Conservation (phyloP, 2,797 vertebrate genomes). For the Erethizon dorsatum region DNA sequence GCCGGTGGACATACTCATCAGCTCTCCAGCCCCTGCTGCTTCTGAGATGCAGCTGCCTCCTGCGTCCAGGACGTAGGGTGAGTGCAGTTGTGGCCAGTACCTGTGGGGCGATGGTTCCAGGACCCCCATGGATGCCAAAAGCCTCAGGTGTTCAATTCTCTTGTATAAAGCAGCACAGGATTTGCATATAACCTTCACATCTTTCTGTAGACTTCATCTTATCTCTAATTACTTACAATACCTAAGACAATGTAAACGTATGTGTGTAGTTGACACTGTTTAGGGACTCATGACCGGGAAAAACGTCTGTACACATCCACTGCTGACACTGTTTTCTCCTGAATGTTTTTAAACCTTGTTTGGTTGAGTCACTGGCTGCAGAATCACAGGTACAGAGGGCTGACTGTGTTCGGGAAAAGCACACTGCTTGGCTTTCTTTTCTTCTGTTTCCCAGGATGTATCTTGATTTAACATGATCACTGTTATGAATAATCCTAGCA, state of each 20-base stretch:
- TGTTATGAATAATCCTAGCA: background rate
- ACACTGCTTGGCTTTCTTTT: background rate
- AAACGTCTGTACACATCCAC: background rate
- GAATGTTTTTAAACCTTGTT: background rate
- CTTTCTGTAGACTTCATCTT: background rate
- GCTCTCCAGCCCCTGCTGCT: too few species aligned
- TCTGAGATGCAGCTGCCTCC: background rate
- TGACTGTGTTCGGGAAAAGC: background rate
- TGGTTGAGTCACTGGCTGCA: background rate
- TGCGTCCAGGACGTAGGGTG: background rate
- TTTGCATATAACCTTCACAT: background rate
- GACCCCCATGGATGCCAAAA: too few species aligned
- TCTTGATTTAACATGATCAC: constrained; percentile 15
- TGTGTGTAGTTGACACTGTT: background rate
- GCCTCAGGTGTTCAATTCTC: background rate
- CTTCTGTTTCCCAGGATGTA: background rate
- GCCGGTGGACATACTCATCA: background rate
- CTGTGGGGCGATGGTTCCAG: background rate
- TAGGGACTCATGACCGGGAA: background rate
- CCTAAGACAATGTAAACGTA: background rate
- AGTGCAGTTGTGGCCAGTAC: too few species aligned
- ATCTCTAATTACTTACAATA: background rate
- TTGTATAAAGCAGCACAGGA: too few species aligned
- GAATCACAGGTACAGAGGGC: background rate
- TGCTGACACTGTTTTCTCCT: background rate